Percentiles rank a stretch among this genome's conserved stretches.
Evolutionary conservation across 2,113 vertebrate genomes (phyloP).

Genomic region (Beaufortia kweichowensis): DNA sequence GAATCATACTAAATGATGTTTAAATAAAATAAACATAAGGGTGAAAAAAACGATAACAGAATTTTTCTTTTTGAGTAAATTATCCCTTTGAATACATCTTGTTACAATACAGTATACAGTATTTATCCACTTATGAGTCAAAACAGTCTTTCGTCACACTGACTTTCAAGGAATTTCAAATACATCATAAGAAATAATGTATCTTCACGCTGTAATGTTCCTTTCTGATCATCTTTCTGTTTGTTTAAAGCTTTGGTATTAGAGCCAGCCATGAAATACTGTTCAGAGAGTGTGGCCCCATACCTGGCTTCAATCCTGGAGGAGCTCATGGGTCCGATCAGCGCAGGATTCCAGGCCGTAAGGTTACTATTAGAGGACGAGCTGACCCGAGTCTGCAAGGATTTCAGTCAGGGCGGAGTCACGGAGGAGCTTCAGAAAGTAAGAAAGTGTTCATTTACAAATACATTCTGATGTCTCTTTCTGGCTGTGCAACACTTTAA

Average conservation of each 20-base stretch:
- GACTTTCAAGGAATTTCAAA: no score
- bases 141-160: no score
- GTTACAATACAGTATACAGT: no score
- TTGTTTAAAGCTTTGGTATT: constrained; percentile 71
- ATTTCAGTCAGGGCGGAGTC: constrained; percentile 68
- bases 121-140: no score
- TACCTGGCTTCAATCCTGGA: constrained; percentile 86
- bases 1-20: no score
- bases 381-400: constrained; percentile 76
- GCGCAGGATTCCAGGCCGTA: constrained; percentile 79
- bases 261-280: constrained; percentile 77
- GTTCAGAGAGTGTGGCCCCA: constrained; percentile 78
- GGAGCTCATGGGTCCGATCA: constrained; percentile 83
- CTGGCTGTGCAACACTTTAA: not conserved
- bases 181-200: no score
- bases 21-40: no score
- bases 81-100: no score
- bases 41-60: no score
- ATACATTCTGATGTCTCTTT: not conserved
- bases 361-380: constrained; percentile 78
- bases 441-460: constrained; percentile 28
- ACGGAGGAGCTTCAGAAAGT: constrained; percentile 76
- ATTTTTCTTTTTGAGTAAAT: no score
- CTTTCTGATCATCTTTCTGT: not conserved
- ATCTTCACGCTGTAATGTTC: no score